Base-by-base conservation (phyloP, 2,113 vertebrate species). In the Ceyx cyanopectus region DNA sequence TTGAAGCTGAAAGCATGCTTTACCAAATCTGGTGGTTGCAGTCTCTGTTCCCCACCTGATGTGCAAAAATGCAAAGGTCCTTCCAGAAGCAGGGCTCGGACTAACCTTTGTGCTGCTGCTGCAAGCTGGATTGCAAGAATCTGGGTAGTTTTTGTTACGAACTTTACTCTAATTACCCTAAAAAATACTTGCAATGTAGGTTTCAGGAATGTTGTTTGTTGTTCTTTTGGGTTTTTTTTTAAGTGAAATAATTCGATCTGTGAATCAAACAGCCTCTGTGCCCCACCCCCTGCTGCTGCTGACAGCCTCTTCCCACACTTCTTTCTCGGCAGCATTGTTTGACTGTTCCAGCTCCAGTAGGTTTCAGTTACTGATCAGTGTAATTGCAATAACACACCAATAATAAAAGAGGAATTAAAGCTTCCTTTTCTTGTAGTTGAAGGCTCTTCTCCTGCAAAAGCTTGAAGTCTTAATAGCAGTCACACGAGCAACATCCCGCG, bases 251-350 rank as follows among this genome's bases (percentile, higher is more conserved):
- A 95, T 85, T 85, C 1, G 7, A 68, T 88, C 81, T 84, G 75
- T 96, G 93, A 91, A 92, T 94, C 92, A 91, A 91, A 81, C 54
- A 68, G 81, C 58, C 67, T 82, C 63, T 66, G 87, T 74, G 91
- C 93, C 81, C 93, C 87, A 92, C 67, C 85, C 81, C 90, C 91
- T 80, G 67, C 92, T 85, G 94, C 90, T 80, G 94, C 1, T 89
- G 92, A 92, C 94, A 94, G 91, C 79, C 19, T 87, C 94, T 95
- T 94, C 92, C 96, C 87, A 94, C 92, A 89, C 74, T 91, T 70
- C 45, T 85, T 77, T 78, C 81, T 76, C 21, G 23, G 67, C 58
- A 87, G 81, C 81, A 73, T 78, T 83, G 90, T 83, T 90, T 91
- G 92, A 67, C 90, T 95, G 80, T 81, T 92, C 92, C 86, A 90